These are phyloP conservation scores for Mythimna impura DNA, from an alignment of 2,888 invertebrate genomes.

Conservation along the genomic window DNA sequence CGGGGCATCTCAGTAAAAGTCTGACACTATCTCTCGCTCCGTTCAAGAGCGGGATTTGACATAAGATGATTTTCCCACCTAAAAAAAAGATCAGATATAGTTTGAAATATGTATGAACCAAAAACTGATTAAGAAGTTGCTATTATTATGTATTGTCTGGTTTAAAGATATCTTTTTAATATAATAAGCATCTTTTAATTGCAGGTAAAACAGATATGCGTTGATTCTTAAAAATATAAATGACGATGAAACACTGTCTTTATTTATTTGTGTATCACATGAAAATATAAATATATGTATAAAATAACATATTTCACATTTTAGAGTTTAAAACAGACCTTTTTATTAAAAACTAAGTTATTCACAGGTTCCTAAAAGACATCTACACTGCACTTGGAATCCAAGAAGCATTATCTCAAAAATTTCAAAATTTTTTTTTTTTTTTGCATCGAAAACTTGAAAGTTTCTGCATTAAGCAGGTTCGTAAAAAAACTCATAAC, in stretches of 20 bases:
- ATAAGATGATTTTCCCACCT: too few relatives aligned
- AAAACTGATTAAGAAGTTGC: neutral
- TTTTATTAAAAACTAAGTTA: conserved; percentile 8
- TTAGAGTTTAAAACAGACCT: neutral
- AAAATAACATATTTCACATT: neutral
- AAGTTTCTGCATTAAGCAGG: too few relatives aligned
- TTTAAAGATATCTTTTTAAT: neutral
- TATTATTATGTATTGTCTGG: neutral
- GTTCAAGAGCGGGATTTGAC: too few relatives aligned
- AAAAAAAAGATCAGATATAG: conserved; percentile 5
- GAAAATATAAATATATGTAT: neutral
- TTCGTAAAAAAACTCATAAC: too few relatives aligned
- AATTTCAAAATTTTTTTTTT: too few relatives aligned
- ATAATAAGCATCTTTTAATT: neutral
- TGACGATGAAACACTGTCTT: neutral
- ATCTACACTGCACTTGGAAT: neutral
- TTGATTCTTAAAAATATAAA: neutral
- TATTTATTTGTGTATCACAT: neutral
- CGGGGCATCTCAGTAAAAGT: too few relatives aligned
- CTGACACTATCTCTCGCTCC: too few relatives aligned
- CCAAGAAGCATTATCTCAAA: too few relatives aligned
- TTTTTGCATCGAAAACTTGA: too few relatives aligned
- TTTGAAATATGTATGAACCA: neutral
- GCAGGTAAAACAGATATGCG: neutral
- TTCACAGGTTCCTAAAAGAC: conserved; percentile 7